These are phyloP conservation scores for Spermophilus dauricus DNA, from an alignment of 2,113 vertebrate genomes.

Conservation along the genomic window DNA sequence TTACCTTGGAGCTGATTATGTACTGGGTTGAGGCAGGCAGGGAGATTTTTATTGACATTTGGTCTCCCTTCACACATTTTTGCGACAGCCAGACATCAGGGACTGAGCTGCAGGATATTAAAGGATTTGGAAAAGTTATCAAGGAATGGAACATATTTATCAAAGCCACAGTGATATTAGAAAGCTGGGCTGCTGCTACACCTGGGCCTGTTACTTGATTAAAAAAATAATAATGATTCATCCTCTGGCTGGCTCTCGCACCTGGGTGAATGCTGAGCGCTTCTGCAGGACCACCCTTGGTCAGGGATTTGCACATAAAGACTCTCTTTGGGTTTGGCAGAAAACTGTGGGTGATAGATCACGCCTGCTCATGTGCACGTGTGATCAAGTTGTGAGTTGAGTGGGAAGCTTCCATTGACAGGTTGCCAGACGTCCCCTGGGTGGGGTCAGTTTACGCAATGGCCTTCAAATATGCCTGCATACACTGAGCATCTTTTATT, in stretches of 20 bases:
- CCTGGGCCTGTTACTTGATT: constrained; percentile 86
- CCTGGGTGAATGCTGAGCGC: constrained; percentile 73
- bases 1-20: constrained; percentile 84
- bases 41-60: constrained; percentile 87
- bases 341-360: constrained; percentile 48
- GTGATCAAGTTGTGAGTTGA: not conserved
- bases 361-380: not conserved
- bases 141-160: constrained; percentile 87
- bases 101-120: constrained; percentile 84
- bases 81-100: constrained; percentile 83
- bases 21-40: constrained; percentile 78
- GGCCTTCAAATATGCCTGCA: not conserved
- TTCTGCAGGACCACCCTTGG: constrained; percentile 77
- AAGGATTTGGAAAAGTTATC: constrained; percentile 89
- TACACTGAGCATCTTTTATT: not conserved
- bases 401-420: not conserved
- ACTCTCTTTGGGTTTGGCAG: constrained; percentile 59
- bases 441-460: not conserved
- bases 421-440: not conserved
- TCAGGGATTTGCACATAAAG: constrained; percentile 67
- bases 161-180: constrained; percentile 86
- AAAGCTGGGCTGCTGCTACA: constrained; percentile 83
- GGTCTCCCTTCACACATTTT: constrained; percentile 84
- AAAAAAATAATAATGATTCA: constrained; percentile 88
- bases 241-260: constrained; percentile 79